phyloP scores from a whole-genome alignment of 2,888 invertebrate species.

The Allacma fusca region DNA sequence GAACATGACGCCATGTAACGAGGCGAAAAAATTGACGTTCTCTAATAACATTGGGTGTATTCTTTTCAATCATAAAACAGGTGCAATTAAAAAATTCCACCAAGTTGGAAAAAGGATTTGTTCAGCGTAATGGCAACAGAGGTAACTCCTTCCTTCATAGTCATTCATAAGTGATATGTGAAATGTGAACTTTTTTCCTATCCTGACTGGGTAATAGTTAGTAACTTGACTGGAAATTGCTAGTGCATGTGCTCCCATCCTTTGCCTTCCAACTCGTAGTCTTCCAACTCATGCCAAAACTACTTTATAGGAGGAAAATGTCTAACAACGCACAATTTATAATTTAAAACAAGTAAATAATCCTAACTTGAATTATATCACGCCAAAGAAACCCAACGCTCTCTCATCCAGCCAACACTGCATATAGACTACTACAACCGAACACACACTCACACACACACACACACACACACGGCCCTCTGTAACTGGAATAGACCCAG shows the following conservation, averaged over 20 bases:
- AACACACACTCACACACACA: slow-evolving; percentile 30
- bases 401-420: too few species aligned
- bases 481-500: slow-evolving; percentile 32
- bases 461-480: slow-evolving; percentile 25
- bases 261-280: too few species aligned
- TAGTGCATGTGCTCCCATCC: not conserved
- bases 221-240: not conserved
- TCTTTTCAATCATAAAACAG: slow-evolving; percentile 47
- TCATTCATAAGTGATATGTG: slow-evolving; percentile 29
- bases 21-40: slow-evolving; percentile 32
- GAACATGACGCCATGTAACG: slow-evolving; percentile 25
- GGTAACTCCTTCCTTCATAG: slow-evolving; percentile 30
- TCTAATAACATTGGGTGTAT: slow-evolving; percentile 30
- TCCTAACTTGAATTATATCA: not conserved
- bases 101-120: slow-evolving; percentile 44
- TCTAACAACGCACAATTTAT: not conserved
- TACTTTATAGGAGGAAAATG: not conserved
- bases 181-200: not conserved
- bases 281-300: not conserved
- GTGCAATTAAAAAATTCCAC: slow-evolving; percentile 53
- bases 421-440: not conserved
- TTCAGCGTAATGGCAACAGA: slow-evolving; percentile 36
- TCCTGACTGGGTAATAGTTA: too few species aligned
- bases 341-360: slow-evolving; percentile 12
- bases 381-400: not conserved